Percentiles rank a stretch among this genome's conserved stretches.
Conservation (phyloP, 2,113 vertebrate species). For the Tupaia tana region DNA sequence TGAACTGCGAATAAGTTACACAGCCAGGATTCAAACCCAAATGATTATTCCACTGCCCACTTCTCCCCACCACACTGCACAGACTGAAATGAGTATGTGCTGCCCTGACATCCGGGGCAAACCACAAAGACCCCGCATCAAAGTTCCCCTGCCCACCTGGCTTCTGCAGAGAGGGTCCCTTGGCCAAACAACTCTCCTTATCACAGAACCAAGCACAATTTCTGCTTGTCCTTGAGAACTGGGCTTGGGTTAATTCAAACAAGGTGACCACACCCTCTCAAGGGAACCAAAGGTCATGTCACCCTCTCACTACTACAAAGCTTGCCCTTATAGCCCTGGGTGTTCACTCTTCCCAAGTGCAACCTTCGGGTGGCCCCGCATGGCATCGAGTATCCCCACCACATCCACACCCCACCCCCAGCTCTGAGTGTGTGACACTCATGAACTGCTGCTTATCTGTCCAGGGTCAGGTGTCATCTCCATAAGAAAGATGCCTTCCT, state of each 20-base stretch:
- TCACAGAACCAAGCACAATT: neutral
- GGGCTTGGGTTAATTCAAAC: neutral
- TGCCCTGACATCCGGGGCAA: neutral
- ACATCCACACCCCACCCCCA: too few relatives aligned
- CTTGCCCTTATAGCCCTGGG: neutral
- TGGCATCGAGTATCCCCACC: rapidly evolving
- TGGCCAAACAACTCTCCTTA: neutral
- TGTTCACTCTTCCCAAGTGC: rapidly evolving
- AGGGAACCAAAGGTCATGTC: neutral
- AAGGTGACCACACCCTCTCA: neutral
- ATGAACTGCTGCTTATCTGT: neutral
- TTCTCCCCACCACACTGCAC: too few relatives aligned
- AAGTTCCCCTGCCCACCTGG: neutral
- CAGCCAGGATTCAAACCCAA: neutral
- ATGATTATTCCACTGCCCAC: rapidly evolving
- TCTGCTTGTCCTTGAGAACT: neutral
- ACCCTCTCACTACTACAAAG: neutral
- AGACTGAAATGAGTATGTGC: neutral
- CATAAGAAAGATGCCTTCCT: neutral
- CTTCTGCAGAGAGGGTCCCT: neutral
- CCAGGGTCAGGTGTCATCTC: rapidly evolving
- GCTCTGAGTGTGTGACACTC: rapidly evolving
- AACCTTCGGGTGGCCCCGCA: neutral
- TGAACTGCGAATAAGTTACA: neutral
- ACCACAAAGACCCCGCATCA: neutral